Evolutionary conservation across 1,140 invertebrate species (phyloP), one percentile per base, ranked within the genome.

Genomic region (Orchestia grillus): DNA sequence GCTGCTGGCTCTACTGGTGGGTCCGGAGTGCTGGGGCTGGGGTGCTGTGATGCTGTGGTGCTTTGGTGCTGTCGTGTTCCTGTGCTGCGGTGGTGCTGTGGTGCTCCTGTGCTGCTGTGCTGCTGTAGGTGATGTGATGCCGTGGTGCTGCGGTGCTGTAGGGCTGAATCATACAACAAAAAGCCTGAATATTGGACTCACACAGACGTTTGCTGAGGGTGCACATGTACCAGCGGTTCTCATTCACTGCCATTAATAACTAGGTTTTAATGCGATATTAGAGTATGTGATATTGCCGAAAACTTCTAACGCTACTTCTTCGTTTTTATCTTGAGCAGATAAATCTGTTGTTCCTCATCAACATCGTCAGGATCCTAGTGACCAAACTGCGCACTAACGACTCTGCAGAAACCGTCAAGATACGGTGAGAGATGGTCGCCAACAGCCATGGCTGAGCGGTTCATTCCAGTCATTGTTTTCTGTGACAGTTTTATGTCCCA

Each of bases 1-100:
- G 97, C 97, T 98, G 36, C 94, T 97, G 44, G 97, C 97, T 44
- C 97, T 98, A n/a, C 96, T 97, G 96, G 97, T 98, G 97, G 97
- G 97, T 97, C 19, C n/a, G n/a, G n/a, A n/a, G n/a, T n/a, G n/a
- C n/a, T n/a, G n/a, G n/a, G n/a, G n/a, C n/a, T n/a, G n/a, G n/a
- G n/a, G n/a, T n/a, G n/a, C n/a, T n/a, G n/a, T n/a, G n/a, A n/a
- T n/a, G n/a, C n/a, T n/a, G n/a, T n/a, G n/a, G n/a, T n/a, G n/a
- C n/a, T n/a, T n/a, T n/a, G n/a, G n/a, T n/a, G n/a, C n/a, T n/a
- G n/a, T n/a, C n/a, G n/a, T n/a, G n/a, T n/a, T n/a, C n/a, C n/a
- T n/a, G n/a, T n/a, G n/a, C n/a, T n/a, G n/a, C n/a, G n/a, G n/a
- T n/a, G n/a, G n/a, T n/a, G n/a, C n/a, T n/a, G n/a, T n/a, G n/a